Percentiles rank a stretch among this genome's conserved stretches.
phyloP scores from a whole-genome alignment of 2,113 vertebrate genomes.

The Odontophorus gujanensis region DNA sequence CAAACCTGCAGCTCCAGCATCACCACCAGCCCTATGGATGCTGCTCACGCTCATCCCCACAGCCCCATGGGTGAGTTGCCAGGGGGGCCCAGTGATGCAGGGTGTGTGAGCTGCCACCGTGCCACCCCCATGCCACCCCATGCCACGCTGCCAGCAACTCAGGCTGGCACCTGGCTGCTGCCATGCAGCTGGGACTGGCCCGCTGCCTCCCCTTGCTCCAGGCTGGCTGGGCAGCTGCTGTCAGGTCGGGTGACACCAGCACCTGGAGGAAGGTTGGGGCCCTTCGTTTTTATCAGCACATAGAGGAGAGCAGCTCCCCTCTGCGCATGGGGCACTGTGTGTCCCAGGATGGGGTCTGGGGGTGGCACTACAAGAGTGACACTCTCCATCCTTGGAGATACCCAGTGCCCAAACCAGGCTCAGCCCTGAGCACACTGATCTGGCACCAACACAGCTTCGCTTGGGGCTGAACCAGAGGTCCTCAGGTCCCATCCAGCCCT shows the following conservation, averaged over 20 bases:
- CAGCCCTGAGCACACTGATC: neutral
- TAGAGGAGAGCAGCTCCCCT: accelerated
- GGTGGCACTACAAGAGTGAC: neutral
- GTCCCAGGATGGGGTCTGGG: neutral
- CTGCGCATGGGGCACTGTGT: neutral
- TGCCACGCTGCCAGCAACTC: neutral
- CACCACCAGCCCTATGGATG: neutral
- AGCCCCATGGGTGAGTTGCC: neutral
- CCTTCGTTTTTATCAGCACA: neutral
- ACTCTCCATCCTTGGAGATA: neutral
- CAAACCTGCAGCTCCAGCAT: neutral
- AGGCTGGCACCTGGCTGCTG: neutral
- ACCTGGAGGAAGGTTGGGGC: neutral
- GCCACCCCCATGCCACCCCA: neutral
- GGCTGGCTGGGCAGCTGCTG: accelerated
- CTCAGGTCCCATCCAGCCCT: neutral
- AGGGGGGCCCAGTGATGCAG: neutral
- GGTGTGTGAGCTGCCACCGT: neutral
- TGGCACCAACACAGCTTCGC: accelerated
- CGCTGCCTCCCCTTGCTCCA: neutral
- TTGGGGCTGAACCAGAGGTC: neutral
- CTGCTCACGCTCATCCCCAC: neutral
- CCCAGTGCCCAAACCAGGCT: neutral
- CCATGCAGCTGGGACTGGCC: neutral
- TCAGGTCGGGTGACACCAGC: accelerated